Evolutionary conservation across 2,113 vertebrate species (phyloP).

Genomic region (Plecotus auritus): DNA sequence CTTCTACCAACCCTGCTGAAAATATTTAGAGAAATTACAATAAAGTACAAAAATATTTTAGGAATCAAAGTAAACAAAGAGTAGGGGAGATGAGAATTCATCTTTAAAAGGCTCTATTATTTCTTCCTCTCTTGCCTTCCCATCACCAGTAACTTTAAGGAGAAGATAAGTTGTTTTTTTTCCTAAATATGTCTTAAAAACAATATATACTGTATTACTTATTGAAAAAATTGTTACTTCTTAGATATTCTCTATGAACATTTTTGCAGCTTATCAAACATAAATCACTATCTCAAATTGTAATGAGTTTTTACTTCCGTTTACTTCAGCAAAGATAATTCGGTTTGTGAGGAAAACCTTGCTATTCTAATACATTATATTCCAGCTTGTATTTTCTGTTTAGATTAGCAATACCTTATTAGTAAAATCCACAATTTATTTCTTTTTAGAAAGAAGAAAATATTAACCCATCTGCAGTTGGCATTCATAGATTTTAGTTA

Average conservation of each 20-base stretch:
- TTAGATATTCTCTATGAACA: background rate
- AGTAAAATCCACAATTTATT: background rate
- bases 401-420: background rate
- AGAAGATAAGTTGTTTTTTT: background rate
- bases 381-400: background rate
- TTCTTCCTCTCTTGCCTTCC: background rate
- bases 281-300: background rate
- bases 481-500: background rate
- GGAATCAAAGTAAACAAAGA: constrained; percentile 12
- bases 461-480: background rate
- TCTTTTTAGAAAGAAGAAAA: constrained; percentile 12
- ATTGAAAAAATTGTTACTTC: background rate
- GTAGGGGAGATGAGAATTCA: background rate
- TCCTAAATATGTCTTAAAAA: background rate
- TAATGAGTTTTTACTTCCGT: constrained; percentile 3
- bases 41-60: constrained; percentile 15
- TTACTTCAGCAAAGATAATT: constrained; percentile 11
- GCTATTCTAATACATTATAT: background rate
- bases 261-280: constrained; percentile 23
- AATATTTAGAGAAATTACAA: constrained; percentile 18
- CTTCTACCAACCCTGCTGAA: background rate
- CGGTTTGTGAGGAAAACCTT: background rate
- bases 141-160: background rate
- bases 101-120: background rate
- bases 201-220: background rate